A percentile compares a stretch with the other conserved stretches of the same genome.
These are phyloP conservation scores for Otus scops DNA, from an alignment of 2,797 vertebrate species.

Conservation along the genomic window DNA sequence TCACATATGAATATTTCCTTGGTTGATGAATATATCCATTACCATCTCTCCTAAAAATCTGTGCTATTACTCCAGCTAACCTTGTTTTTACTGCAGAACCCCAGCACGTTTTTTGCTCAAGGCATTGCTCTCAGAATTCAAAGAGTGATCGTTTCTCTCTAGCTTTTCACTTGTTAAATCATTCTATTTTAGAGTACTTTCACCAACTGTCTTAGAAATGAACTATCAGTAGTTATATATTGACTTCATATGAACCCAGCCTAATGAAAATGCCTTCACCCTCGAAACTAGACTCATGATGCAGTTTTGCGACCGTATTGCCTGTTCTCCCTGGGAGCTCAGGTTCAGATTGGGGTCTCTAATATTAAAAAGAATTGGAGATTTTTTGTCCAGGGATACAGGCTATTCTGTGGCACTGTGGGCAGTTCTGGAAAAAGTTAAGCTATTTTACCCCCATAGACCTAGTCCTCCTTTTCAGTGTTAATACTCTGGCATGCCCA, in stretches of 20 bases:
- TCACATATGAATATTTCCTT: not conserved
- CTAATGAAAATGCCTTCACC: not conserved
- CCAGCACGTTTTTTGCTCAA: not conserved
- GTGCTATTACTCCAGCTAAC: not conserved
- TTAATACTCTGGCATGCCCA: not conserved
- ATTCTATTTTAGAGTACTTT: not conserved
- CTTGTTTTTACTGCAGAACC: not conserved
- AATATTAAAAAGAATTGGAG: not conserved
- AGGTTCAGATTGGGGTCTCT: not conserved
- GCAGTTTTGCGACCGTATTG: not conserved
- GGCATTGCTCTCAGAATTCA: not conserved
- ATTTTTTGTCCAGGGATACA: not conserved
- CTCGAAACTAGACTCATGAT: not conserved
- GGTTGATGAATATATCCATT: not conserved
- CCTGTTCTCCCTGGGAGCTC: not conserved
- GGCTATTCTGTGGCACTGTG: not conserved
- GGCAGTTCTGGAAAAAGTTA: not conserved
- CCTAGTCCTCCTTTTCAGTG: not conserved
- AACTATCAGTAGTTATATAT: not conserved
- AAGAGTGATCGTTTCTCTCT: not conserved
- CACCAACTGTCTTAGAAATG: not conserved
- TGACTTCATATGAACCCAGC: accelerated
- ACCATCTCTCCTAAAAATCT: not conserved
- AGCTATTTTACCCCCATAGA: not conserved
- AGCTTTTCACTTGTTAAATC: not conserved